A percentile compares a stretch with the other conserved stretches of the same genome.
Conservation (phyloP, 2,113 vertebrate species). For the Phyllostomus discolor region DNA sequence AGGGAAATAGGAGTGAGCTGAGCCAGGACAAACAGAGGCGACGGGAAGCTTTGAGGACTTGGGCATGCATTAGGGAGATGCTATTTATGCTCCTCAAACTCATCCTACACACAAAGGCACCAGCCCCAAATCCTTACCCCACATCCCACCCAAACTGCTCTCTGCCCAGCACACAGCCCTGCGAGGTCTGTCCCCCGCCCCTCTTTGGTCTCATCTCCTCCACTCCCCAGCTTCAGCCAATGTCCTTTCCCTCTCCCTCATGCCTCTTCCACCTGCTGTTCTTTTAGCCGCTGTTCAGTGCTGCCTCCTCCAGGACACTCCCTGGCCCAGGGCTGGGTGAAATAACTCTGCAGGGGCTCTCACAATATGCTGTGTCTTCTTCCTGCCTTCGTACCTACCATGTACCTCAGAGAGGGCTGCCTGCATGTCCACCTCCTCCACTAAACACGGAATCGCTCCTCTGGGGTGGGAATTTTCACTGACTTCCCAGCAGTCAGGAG, state of each 20-base stretch:
- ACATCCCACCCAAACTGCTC: neutral
- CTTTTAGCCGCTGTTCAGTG: neutral
- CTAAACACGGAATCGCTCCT: accelerated
- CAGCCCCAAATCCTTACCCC: accelerated
- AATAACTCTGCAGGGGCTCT: neutral
- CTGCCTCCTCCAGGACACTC: neutral
- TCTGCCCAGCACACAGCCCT: no score
- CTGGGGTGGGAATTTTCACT: neutral
- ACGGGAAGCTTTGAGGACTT: neutral
- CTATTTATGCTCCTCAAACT: neutral
- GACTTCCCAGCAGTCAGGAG: neutral
- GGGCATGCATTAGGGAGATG: neutral
- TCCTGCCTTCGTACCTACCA: no score
- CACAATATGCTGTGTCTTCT: neutral
- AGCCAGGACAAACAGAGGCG: neutral
- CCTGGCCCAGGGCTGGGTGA: neutral
- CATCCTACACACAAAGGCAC: neutral
- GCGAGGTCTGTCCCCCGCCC: accelerated
- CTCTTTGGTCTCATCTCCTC: neutral
- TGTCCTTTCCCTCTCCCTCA: neutral
- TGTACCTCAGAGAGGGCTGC: neutral
- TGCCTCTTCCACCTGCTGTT: neutral
- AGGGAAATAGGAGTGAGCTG: neutral
- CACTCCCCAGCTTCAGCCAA: neutral
- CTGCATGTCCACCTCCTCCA: accelerated